A percentile compares a stretch with the other conserved stretches of the same genome.
Conservation (phyloP, 2,888 invertebrate genomes). For the Cenopis cana region DNA sequence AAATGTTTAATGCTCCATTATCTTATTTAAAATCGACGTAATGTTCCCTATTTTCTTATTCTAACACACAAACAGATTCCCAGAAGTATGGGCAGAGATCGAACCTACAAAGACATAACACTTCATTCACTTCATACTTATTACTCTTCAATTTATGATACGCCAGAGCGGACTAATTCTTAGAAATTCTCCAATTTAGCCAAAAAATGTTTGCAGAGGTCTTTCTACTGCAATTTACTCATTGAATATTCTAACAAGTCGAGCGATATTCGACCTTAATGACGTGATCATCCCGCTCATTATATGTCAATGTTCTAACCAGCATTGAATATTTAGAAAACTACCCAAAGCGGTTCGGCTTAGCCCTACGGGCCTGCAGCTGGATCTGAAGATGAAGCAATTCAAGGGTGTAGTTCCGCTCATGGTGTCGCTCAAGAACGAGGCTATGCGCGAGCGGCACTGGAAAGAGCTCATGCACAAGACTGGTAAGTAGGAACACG, state of each 20-base stretch:
- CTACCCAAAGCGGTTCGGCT: conserved; percentile 87
- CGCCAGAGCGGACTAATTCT: background rate
- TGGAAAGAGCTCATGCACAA: conserved; percentile 95
- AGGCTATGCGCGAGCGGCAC: conserved; percentile 95
- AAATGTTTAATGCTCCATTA: too few species aligned
- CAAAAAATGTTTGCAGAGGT: background rate
- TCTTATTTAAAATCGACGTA: too few species aligned
- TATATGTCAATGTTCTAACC: background rate
- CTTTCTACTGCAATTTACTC: background rate
- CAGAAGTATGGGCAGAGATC: too few species aligned
- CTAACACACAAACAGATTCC: too few species aligned
- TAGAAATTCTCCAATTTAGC: background rate
- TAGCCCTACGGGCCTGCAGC: conserved; percentile 86
- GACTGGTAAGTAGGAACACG: conserved; percentile 84
- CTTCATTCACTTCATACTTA: too few species aligned
- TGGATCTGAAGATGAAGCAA: conserved; percentile 94
- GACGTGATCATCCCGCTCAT: too few species aligned
- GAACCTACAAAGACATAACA: too few species aligned
- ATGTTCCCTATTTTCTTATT: too few species aligned
- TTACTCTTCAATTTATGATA: background rate
- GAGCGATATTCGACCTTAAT: too few species aligned
- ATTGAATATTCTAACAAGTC: too few species aligned
- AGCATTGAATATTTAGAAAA: conserved; percentile 73
- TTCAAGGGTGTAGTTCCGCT: conserved; percentile 95
- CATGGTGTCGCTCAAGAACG: conserved; percentile 96